Conservation (phyloP, 2,888 invertebrate species). For the Mythimna vitellina region DNA sequence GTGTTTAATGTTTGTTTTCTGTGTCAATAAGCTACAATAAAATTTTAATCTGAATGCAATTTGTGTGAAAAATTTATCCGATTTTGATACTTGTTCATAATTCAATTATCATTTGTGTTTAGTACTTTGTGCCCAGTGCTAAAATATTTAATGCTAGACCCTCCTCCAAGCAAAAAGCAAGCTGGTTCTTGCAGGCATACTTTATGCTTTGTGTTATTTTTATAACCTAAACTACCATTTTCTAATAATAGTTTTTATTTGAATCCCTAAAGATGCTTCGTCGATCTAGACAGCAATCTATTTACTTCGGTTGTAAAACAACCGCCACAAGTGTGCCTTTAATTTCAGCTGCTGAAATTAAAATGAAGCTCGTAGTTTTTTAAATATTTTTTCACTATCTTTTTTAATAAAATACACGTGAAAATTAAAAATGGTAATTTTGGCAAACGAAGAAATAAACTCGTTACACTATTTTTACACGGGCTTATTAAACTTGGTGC, state of each 20-base stretch:
- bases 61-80: not conserved
- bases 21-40: not conserved
- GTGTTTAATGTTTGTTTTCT: not conserved
- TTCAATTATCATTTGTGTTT: too few species aligned
- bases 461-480: not conserved
- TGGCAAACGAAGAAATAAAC: not conserved
- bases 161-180: too few species aligned
- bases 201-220: too few species aligned
- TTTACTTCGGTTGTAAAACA: not conserved
- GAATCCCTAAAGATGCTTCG: not conserved
- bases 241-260: too few species aligned
- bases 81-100: too few species aligned
- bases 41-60: not conserved
- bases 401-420: not conserved
- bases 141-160: too few species aligned
- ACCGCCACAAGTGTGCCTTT: not conserved
- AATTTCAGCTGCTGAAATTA: slow-evolving; percentile 17
- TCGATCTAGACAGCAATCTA: not conserved
- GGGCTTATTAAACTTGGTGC: not conserved
- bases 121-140: too few species aligned
- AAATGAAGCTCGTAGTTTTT: slow-evolving; percentile 10
- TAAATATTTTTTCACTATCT: not conserved
- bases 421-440: slow-evolving; percentile 14
- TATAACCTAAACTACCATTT: too few species aligned
- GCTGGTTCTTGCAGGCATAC: too few species aligned